Base-by-base conservation (phyloP, 23 tunicate genomes). In the Halocynthia roretzi region DNA sequence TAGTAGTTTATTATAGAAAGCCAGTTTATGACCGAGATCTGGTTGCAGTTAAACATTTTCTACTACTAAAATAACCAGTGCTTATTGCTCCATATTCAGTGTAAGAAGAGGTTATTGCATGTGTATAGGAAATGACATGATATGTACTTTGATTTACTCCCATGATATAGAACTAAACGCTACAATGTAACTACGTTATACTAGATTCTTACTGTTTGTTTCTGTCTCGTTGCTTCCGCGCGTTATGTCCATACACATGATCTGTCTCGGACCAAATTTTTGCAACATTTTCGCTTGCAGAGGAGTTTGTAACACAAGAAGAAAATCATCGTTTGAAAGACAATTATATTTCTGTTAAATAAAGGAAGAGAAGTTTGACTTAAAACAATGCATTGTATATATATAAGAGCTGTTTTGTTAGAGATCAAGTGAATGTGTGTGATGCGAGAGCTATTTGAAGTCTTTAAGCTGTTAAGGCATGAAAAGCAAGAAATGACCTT, bases 301-400 rank as follows among this genome's bases (percentile, higher is more conserved):
- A 21, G 98, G 91, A 83, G 98, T 92, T 92, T 92, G 98, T 72
- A 92, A 55, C 55, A 92, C 70, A n/a, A 92, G 72, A 18, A 86
- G 56, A 73, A 92, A 92, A 67, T 92, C 98, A 75, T 92, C 98
- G 63, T 78, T 81, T 31, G 80, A 63, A 15, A 92, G 67, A 53
- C 92, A 86, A n/a, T 22, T 53, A 54, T 74, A 54, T 74, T 54
- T 74, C 78, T 31, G 44, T 31, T 31, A 31, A 31, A 31, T 31
- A 31, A 31, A 4, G 44, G 4, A 31, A 4, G 4, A 4, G 4
- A 31, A 31, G 44, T 31, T 31, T 31, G 4, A 0, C 44, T 31
- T 31, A 31, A 31, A 31, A 31, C 44, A 31, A 31, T 31, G 44
- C 44, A 31, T 31, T 31, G 44, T 31, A 31, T 31, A 31, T 31